phyloP scores from a whole-genome alignment of 2,797 vertebrate genomes.

The Myotis findleyi region DNA sequence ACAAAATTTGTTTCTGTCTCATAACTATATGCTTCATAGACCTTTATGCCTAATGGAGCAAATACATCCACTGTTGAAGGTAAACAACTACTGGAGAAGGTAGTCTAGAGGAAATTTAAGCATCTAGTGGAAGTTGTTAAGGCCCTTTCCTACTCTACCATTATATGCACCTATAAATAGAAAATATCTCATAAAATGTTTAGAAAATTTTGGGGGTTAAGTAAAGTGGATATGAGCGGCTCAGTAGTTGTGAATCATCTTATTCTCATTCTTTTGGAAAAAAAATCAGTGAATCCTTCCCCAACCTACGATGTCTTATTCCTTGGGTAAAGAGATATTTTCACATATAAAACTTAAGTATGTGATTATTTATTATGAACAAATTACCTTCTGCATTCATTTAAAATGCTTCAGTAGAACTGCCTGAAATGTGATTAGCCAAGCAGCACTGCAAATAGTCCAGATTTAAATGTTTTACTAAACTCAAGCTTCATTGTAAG shows the following conservation, averaged over 20 bases:
- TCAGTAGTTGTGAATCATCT: background rate
- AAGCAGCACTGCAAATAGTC: background rate
- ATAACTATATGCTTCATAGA: background rate
- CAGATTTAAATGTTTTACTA: slow-evolving; percentile 49
- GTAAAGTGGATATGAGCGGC: background rate
- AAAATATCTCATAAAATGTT: background rate
- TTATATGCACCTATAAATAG: background rate
- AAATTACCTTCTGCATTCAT: background rate
- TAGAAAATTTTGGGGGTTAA: background rate
- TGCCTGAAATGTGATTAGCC: background rate
- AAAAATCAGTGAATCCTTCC: background rate
- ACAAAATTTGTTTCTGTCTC: background rate
- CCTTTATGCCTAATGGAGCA: background rate
- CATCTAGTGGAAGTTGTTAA: background rate
- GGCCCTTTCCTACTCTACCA: background rate
- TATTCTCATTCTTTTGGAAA: background rate
- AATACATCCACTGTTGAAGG: background rate
- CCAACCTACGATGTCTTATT: background rate
- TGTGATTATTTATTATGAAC: background rate
- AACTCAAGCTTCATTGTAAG: background rate
- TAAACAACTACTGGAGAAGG: slow-evolving; percentile 10
- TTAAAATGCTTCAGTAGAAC: background rate
- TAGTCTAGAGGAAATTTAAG: background rate
- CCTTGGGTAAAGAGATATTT: background rate
- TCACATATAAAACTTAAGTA: slow-evolving; percentile 5